Evolutionary conservation across 2,113 vertebrate genomes (phyloP).

Genomic region (Tachysurus vachellii): DNA sequence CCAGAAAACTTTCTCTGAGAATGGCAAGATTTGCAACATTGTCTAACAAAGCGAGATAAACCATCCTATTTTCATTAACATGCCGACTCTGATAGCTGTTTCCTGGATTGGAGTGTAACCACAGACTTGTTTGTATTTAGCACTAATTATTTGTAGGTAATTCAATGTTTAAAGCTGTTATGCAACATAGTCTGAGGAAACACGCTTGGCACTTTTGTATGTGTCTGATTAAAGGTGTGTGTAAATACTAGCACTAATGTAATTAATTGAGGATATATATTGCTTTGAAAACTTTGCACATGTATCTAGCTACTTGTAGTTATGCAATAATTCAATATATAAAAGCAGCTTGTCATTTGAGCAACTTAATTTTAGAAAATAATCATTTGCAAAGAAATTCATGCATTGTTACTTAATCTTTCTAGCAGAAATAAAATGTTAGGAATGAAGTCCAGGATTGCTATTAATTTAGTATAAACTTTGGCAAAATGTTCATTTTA

Average conservation of each 20-base stretch:
- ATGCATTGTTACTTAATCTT: not conserved
- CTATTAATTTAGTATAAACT: not conserved
- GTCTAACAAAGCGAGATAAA: not conserved
- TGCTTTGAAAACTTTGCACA: not conserved
- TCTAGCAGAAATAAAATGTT: not conserved
- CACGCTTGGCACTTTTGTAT: not conserved
- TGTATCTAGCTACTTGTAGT: not conserved
- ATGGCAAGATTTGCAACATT: no score
- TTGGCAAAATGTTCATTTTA: not conserved
- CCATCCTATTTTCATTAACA: constrained; percentile 2
- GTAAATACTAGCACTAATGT: not conserved
- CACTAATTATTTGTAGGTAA: not conserved
- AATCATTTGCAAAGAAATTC: not conserved
- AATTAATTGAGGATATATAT: not conserved
- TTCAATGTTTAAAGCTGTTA: not conserved
- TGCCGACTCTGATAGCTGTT: not conserved
- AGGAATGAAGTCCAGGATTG: not conserved
- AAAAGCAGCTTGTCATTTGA: not conserved
- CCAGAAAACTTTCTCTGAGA: not conserved
- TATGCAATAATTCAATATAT: not conserved
- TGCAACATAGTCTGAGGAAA: not conserved
- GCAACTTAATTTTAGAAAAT: not conserved
- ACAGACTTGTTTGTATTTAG: not conserved
- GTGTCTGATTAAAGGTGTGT: not conserved
- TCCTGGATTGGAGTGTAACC: not conserved